Percentiles rank a stretch among this genome's conserved stretches.
These are phyloP conservation scores for Pammene aurita DNA, from an alignment of 2,888 invertebrate genomes.

Conservation along the genomic window DNA sequence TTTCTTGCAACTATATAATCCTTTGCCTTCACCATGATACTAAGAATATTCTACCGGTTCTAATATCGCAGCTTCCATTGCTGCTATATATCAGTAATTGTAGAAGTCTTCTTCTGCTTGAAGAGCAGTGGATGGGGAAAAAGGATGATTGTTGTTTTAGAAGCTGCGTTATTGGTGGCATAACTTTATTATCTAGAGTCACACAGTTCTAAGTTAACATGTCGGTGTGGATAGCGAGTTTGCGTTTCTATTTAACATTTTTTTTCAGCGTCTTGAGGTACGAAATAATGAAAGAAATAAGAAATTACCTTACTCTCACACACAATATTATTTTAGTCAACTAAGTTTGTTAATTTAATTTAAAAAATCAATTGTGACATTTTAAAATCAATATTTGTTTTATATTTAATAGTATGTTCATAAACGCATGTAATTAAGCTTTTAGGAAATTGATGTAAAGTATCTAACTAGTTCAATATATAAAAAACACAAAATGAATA, in stretches of 20 bases:
- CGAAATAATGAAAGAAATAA: neutral
- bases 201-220: conserved; percentile 51
- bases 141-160: conserved; percentile 20
- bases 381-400: too few species aligned
- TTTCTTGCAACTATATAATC: conserved; percentile 51
- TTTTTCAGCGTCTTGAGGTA: neutral
- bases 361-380: too few species aligned
- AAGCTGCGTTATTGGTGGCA: conserved; percentile 36
- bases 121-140: conserved; percentile 41
- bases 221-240: conserved; percentile 34
- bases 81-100: conserved; percentile 4
- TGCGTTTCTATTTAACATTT: conserved; percentile 36
- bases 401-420: too few species aligned
- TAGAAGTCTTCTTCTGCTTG: neutral
- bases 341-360: too few species aligned
- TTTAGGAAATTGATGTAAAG: too few species aligned
- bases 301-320: neutral
- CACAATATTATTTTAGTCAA: too few species aligned
- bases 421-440: too few species aligned
- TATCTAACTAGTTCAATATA: too few species aligned
- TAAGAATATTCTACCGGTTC: conserved; percentile 35
- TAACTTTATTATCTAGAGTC: conserved; percentile 50
- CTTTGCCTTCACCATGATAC: conserved; percentile 44
- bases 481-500: too few species aligned
- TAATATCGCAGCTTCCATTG: conserved; percentile 43